Evolutionary conservation across 2,888 invertebrate species (phyloP).

Genomic region (Cerastis rubricosa): DNA sequence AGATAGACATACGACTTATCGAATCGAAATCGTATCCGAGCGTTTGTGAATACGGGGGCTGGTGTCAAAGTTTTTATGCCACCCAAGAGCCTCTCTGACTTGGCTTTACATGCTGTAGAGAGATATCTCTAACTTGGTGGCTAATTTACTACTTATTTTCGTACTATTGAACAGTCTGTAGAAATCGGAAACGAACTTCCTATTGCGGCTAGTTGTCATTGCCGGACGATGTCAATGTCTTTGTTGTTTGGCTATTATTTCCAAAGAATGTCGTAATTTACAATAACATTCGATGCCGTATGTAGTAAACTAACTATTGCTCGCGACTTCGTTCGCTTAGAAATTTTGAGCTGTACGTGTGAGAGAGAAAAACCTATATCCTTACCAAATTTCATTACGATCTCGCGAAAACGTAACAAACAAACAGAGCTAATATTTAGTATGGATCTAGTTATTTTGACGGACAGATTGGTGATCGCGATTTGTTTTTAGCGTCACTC

Average conservation of each 20-base stretch:
- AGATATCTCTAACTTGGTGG: slow-evolving; percentile 78
- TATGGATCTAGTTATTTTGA: not conserved
- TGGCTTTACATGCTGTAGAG: no score
- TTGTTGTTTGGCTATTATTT: slow-evolving; percentile 12
- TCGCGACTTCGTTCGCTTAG: no score
- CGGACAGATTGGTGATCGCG: not conserved
- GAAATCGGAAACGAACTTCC: slow-evolving; percentile 19
- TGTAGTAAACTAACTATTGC: not conserved
- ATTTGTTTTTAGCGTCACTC: not conserved
- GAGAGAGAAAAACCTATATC: no score
- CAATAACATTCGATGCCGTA: not conserved
- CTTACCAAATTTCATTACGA: no score
- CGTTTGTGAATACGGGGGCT: no score
- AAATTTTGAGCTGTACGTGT: no score
- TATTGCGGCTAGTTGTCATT: slow-evolving; percentile 9
- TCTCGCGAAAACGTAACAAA: no score
- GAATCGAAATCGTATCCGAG: no score
- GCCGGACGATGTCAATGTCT: not conserved
- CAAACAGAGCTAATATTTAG: no score
- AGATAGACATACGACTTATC: no score
- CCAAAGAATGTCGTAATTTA: not conserved
- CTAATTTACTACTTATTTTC: slow-evolving; percentile 39
- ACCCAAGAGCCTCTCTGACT: no score
- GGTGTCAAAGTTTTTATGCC: no score
- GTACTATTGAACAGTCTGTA: not conserved